These are phyloP conservation scores for Pheosia gnoma DNA, from an alignment of 2,888 invertebrate genomes.

Conservation along the genomic window DNA sequence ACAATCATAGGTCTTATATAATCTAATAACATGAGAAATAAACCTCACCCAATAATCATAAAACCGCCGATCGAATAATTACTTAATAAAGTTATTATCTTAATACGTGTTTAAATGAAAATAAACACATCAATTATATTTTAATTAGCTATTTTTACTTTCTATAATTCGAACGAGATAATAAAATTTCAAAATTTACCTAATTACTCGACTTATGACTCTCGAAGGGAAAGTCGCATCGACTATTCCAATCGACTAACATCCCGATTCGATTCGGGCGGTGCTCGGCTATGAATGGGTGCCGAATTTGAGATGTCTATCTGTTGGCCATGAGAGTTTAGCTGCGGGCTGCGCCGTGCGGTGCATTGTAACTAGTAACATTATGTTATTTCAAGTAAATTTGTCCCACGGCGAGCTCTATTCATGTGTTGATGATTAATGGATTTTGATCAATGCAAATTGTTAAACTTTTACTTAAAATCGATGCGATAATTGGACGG, in stretches of 20 bases:
- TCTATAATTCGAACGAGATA: slow-evolving; percentile 1
- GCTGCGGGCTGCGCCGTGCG: slow-evolving; percentile 28
- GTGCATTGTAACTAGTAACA: slow-evolving; percentile 3
- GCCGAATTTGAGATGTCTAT: slow-evolving; percentile 47
- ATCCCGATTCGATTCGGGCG: slow-evolving; percentile 53
- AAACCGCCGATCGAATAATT: background rate
- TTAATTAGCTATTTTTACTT: background rate
- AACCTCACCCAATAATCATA: background rate
- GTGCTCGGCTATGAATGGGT: slow-evolving; percentile 51
- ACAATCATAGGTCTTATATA: background rate
- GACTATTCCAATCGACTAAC: slow-evolving; percentile 48
- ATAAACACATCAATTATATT: background rate
- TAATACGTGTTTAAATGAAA: background rate
- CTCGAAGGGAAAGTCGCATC: slow-evolving; percentile 53
- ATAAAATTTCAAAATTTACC: slow-evolving; percentile 33
- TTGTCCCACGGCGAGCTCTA: background rate
- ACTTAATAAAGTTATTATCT: background rate
- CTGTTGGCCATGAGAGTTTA: slow-evolving; percentile 34
- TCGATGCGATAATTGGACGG: slow-evolving; percentile 1
- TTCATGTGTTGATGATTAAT: background rate
- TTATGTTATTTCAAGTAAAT: background rate
- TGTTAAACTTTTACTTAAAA: slow-evolving; percentile 1
- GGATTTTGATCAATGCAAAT: slow-evolving; percentile 2
- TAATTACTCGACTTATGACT: slow-evolving; percentile 37
- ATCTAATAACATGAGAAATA: background rate